Percentiles rank a stretch among this genome's conserved stretches.
phyloP scores from a whole-genome alignment of 2,797 vertebrate species.

The Sciurus vulgaris region DNA sequence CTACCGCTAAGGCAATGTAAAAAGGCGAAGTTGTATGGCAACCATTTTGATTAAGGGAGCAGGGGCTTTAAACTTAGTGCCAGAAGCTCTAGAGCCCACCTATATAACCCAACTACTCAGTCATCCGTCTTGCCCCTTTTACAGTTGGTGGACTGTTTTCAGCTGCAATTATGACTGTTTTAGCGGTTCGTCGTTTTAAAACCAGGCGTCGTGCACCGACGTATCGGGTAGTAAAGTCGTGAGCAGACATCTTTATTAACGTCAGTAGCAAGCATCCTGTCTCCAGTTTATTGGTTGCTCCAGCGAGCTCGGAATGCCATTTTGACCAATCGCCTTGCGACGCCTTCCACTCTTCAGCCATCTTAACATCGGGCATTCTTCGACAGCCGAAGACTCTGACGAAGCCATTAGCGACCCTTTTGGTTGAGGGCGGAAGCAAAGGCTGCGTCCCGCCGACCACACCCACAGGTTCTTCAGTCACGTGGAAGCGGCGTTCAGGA shows the following conservation, averaged over 20 bases:
- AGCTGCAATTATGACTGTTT: not conserved
- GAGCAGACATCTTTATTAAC: fast-evolving
- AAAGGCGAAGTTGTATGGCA: not conserved
- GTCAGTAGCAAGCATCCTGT: fast-evolving
- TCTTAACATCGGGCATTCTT: not conserved
- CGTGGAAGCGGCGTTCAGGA: slow-evolving; percentile 14
- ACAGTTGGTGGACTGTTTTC: not conserved
- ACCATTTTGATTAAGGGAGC: not conserved
- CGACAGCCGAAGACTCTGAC: fast-evolving
- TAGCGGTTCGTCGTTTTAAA: not conserved
- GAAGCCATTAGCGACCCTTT: not conserved
- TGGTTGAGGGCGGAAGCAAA: slow-evolving; percentile 56
- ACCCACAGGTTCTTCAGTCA: fast-evolving
- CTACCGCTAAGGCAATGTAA: not conserved
- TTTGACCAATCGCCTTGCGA: not conserved
- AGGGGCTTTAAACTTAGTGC: not conserved
- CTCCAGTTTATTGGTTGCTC: not conserved
- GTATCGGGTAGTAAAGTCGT: fast-evolving
- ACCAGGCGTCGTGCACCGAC: fast-evolving
- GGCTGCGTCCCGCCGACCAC: fast-evolving
- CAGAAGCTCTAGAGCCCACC: not conserved
- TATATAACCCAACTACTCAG: too few species aligned
- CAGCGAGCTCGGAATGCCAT: not conserved
- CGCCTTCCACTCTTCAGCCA: not conserved
- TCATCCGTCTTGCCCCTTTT: not conserved